Base-by-base conservation (phyloP, 2,797 vertebrate genomes). In the Darevskia mixta region DNA sequence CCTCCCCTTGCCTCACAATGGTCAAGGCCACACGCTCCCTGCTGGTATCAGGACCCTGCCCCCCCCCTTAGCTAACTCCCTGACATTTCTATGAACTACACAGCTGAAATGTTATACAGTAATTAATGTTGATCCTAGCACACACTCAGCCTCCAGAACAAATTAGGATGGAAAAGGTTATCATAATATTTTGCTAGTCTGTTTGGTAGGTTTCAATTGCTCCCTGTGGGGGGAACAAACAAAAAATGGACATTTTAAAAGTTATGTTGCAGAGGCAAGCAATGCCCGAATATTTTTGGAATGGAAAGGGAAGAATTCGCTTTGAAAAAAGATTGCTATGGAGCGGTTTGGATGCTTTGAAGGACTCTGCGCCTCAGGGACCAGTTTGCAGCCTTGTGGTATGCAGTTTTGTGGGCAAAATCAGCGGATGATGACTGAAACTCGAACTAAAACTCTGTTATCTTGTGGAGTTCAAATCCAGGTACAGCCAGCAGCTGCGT, bases 141-240 rank as follows among this genome's bases (percentile, higher is more conserved):
- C 96, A 96, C 97, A 96, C 95, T 97, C 96, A 97, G 97, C 95
- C 97, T 97, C 96, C 96, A 96, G 96, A 97, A 97, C 97, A 98
- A 98, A 98, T 98, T 97, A 98, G 97, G 97, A 98, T 97, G 96
- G 97, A 98, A 98, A 98, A 98, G 98, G 98, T 98, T 98, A 98
- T 98, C 97, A 98, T 97, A 98, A 98, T 98, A 98, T 98, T 98
- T 98, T 98, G 96, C 97, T 97, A 97, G 96, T 96, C 96, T 97
- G 96, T 97, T 97, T 97, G 94, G 96, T 96, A 96, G 96, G 96
- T 92, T 96, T 97, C 95, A 97, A 97, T 97, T 97, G 93, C 95
- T 97, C 96, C 95, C 97, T 94, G 94, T 96, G 95, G 96, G 95
- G 61, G 88, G 95, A 95, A 96, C 96, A 97, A 96, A 97, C 95